These are phyloP conservation scores for Pseudocheirus occidentalis DNA, from an alignment of 2,797 vertebrate genomes.

Conservation along the genomic window DNA sequence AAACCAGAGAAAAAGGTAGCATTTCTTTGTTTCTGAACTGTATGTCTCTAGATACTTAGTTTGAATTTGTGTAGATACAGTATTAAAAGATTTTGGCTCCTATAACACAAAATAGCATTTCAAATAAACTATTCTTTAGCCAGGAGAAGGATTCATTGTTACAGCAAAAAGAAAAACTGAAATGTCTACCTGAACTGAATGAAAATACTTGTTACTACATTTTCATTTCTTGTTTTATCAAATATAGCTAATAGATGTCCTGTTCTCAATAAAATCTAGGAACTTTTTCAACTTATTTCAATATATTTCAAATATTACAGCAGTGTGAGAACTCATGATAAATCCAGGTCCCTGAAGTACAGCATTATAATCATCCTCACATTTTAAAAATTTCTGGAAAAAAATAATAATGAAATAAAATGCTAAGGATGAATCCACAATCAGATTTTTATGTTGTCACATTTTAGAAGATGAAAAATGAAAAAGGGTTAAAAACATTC, in stretches of 20 bases:
- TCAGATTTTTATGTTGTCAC: constrained; percentile 66
- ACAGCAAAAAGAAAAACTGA: not conserved
- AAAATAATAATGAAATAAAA: constrained; percentile 56
- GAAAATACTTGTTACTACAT: constrained; percentile 37
- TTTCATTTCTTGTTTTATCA: constrained; percentile 58
- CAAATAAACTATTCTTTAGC: constrained; percentile 22
- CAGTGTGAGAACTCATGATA: constrained; percentile 35
- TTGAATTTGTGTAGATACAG: constrained; percentile 54
- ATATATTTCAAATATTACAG: constrained; percentile 52
- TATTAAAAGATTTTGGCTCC: constrained; percentile 54
- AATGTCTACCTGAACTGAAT: constrained; percentile 21
- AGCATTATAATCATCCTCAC: constrained; percentile 52
- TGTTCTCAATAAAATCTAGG: constrained; percentile 54
- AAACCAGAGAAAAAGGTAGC: not conserved
- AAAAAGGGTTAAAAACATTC: constrained; percentile 63
- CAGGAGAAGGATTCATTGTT: not conserved
- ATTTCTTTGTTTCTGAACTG: constrained; percentile 38
- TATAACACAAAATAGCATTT: constrained; percentile 55
- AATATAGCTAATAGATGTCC: constrained; percentile 39
- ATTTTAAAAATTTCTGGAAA: constrained; percentile 59
- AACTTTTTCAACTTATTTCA: constrained; percentile 57
- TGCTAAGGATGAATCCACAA: constrained; percentile 34
- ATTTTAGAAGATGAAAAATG: constrained; percentile 42
- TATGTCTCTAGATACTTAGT: constrained; percentile 37
- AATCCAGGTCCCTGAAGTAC: constrained; percentile 26